Evolutionary conservation across 2,797 vertebrate species (phyloP), one percentile per base, ranked within the genome.

Genomic region (Scomberomorus guttatus): DNA sequence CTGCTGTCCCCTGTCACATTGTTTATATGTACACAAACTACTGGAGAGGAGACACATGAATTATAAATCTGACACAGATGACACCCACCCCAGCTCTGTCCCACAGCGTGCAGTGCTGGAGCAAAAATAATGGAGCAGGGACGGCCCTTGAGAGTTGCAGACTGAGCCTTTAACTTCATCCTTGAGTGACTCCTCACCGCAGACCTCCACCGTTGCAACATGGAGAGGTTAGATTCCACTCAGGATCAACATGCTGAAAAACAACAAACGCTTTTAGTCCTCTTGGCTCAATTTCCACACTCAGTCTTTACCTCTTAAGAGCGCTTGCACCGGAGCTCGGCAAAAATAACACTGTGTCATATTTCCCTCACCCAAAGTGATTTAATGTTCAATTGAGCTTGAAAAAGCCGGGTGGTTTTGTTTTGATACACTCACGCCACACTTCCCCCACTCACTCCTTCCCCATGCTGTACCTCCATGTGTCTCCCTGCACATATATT

Each of bases 241-340:
- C 58, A 55, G 81, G 80, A 89, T 82, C 80, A 82, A 82, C 86
- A 85, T 55, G 80, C 51, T 64, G 72, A 88, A 88, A 83, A 89
- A 84, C 85, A 93, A 84, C 80, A 90, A 87, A 88, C 58, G 44
- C 71, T 85, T 88, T 83, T 37, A 85, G 75, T 72, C 78, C 61
- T 80, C 59, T 78, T 85, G 80, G 75, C 85, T 90, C 72, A 34
- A 74, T 59, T 58, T 55, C 52, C 37, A 17, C 24, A 14, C 63
- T 66, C 52, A 5, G 15, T 56, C 77, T 84, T 85, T 72, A 81
- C 81, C 85, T 88, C 83, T 80, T 71, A 20, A 0, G 75, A 80
- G 72, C 5, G 20, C 59, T 64, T 58, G 70, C 72, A 59, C 62
- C 67, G 56, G 66, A 82, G 81, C 75, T 56, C 18, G n/a, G 67